Percentiles rank a stretch among this genome's conserved stretches.
phyloP scores from a whole-genome alignment of 2,797 vertebrate species.

The Acomys russatus region DNA sequence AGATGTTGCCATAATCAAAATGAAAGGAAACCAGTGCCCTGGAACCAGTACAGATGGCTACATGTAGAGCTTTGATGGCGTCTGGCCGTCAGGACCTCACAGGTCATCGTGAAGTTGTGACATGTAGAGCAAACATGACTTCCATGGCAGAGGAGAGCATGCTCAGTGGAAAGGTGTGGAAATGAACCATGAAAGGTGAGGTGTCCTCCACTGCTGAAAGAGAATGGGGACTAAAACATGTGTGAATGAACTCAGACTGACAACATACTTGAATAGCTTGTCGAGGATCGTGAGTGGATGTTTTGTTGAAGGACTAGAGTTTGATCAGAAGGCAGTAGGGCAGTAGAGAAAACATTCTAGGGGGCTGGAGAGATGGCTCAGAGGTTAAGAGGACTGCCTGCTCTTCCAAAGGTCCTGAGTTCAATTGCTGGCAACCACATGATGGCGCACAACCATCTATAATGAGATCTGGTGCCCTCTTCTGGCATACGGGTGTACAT shows the following conservation, averaged over 20 bases:
- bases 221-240: background rate
- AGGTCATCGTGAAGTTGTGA: background rate
- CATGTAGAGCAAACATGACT: background rate
- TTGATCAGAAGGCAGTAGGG: background rate
- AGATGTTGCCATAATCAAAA: background rate
- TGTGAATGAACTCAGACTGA: background rate
- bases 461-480: no score
- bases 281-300: background rate
- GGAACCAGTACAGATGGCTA: background rate
- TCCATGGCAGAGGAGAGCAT: background rate
- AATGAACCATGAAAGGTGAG: background rate
- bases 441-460: no score
- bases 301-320: constrained; percentile 22
- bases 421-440: no score
- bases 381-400: no score
- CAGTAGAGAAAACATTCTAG: background rate
- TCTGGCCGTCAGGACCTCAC: background rate
- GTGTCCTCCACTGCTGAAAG: background rate
- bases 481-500: no score
- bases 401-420: no score
- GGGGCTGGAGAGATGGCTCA: background rate
- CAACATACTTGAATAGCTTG: background rate
- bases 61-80: background rate
- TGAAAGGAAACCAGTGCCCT: background rate
- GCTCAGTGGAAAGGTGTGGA: background rate